These are phyloP conservation scores for Nomada fabriciana DNA, from an alignment of 2,888 invertebrate genomes.

Conservation along the genomic window DNA sequence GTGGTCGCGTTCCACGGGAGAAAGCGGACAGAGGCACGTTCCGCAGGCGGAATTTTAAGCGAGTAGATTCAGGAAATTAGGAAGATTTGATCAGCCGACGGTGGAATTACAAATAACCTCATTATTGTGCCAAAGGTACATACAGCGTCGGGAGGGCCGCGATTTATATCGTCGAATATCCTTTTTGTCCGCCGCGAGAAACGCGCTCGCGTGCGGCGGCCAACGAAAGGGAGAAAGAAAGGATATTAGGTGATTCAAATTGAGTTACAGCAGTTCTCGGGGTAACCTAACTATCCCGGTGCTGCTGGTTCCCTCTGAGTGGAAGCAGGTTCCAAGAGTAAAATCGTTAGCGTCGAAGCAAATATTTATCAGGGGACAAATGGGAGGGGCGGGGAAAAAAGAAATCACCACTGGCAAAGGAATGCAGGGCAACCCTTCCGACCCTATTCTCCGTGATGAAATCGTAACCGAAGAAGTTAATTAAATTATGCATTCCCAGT, in stretches of 20 bases:
- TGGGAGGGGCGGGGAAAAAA: background rate
- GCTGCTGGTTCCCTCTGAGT: too few species aligned
- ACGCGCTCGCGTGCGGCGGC: background rate
- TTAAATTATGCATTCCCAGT: background rate
- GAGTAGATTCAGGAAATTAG: conserved; percentile 78
- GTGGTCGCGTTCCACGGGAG: conserved; percentile 12
- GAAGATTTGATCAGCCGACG: conserved; percentile 77
- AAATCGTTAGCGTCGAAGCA: too few species aligned
- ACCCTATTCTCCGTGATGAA: background rate
- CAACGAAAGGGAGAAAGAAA: background rate
- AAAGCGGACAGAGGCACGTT: conserved; percentile 34
- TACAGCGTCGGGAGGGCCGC: conserved; percentile 44
- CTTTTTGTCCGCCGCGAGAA: conserved; percentile 55
- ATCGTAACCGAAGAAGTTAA: conserved; percentile 1
- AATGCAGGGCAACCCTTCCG: background rate
- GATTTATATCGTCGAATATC: conserved; percentile 72
- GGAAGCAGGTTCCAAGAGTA: too few species aligned
- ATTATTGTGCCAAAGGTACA: conserved; percentile 69
- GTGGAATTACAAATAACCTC: conserved; percentile 80
- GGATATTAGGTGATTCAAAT: conserved; percentile 65
- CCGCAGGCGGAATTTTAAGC: conserved; percentile 75
- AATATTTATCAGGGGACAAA: background rate
- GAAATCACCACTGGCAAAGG: background rate
- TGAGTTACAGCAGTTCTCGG: conserved; percentile 24
- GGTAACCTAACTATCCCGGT: background rate